These are phyloP conservation scores for Bilobella aurantiaca DNA, from an alignment of 1,140 invertebrate genomes.

Conservation along the genomic window DNA sequence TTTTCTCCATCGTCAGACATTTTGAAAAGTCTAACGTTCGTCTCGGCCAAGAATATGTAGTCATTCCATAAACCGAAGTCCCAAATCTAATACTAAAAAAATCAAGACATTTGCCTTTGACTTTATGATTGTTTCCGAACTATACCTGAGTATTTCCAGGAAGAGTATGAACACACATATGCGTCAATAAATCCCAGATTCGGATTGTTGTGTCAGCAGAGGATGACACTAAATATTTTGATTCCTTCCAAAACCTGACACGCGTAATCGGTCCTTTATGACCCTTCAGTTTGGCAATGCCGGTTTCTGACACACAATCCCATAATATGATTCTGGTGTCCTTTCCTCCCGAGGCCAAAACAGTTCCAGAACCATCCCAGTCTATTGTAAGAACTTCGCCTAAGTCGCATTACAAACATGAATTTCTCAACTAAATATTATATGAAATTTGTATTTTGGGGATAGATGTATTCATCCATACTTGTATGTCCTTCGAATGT, in stretches of 20 bases:
- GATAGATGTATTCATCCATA: too few relatives aligned
- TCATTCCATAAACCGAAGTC: conserved; percentile 27
- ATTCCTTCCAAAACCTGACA: conserved; percentile 60
- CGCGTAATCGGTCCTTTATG: conserved; percentile 89
- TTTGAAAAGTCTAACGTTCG: conserved; percentile 16
- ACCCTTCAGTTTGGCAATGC: conserved; percentile 75
- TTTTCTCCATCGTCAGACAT: conserved; percentile 8
- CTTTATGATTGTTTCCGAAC: conserved; percentile 42
- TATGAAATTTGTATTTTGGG: neutral
- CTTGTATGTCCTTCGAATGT: conserved; percentile 76
- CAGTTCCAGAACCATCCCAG: conserved; percentile 68
- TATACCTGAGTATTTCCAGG: conserved; percentile 37
- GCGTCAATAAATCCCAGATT: conserved; percentile 91
- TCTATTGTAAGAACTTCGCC: conserved; percentile 68
- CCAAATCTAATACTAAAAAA: conserved; percentile 19
- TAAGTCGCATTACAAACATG: conserved; percentile 1
- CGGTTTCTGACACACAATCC: conserved; percentile 84
- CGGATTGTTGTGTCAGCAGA: conserved; percentile 93
- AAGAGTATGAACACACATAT: conserved; percentile 92
- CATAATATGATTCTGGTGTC: conserved; percentile 90
- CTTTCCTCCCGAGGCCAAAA: conserved; percentile 75
- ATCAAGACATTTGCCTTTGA: neutral
- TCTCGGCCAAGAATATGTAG: conserved; percentile 24
- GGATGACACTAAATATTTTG: conserved; percentile 69
- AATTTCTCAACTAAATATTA: neutral